phyloP scores from a whole-genome alignment of 2,797 vertebrate genomes.

The Schizothorax lantsangensis region DNA sequence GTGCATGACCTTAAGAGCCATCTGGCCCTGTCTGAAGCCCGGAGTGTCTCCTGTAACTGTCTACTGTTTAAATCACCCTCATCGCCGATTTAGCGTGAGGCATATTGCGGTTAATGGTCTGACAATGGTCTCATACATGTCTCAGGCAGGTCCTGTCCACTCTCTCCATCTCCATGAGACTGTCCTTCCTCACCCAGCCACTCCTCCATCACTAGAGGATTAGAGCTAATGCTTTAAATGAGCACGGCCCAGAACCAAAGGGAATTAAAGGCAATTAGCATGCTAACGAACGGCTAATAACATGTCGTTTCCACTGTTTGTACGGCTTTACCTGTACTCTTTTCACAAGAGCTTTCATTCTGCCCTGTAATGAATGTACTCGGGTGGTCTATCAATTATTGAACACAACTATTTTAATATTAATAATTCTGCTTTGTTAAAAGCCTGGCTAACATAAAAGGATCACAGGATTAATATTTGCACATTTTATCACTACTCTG shows the following conservation, averaged over 20 bases:
- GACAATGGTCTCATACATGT: slow-evolving; percentile 68
- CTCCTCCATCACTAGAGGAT: slow-evolving; percentile 78
- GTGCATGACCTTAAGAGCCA: slow-evolving; percentile 29
- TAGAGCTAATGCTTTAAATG: slow-evolving; percentile 79
- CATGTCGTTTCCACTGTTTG: slow-evolving; percentile 73
- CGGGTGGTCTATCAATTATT: slow-evolving; percentile 60
- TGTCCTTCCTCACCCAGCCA: slow-evolving; percentile 72
- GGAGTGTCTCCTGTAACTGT: slow-evolving; percentile 36
- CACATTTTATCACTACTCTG: slow-evolving; percentile 60
- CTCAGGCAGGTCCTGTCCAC: slow-evolving; percentile 67
- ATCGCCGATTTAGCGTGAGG: slow-evolving; percentile 45
- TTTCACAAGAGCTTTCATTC: slow-evolving; percentile 68
- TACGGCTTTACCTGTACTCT: slow-evolving; percentile 74
- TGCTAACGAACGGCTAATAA: slow-evolving; percentile 77
- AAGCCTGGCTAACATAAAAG: slow-evolving; percentile 62
- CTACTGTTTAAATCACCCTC: slow-evolving; percentile 29
- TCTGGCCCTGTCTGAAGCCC: slow-evolving; percentile 42
- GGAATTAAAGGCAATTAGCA: slow-evolving; percentile 82
- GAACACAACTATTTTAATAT: slow-evolving; percentile 64
- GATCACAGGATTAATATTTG: slow-evolving; percentile 58
- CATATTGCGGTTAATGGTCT: slow-evolving; percentile 60
- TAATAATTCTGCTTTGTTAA: slow-evolving; percentile 65
- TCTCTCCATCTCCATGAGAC: slow-evolving; percentile 59
- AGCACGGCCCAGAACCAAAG: slow-evolving; percentile 78
- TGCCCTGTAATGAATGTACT: slow-evolving; percentile 60